These are phyloP conservation scores for Tenthredo notha DNA, from an alignment of 2,888 invertebrate genomes.

Conservation along the genomic window DNA sequence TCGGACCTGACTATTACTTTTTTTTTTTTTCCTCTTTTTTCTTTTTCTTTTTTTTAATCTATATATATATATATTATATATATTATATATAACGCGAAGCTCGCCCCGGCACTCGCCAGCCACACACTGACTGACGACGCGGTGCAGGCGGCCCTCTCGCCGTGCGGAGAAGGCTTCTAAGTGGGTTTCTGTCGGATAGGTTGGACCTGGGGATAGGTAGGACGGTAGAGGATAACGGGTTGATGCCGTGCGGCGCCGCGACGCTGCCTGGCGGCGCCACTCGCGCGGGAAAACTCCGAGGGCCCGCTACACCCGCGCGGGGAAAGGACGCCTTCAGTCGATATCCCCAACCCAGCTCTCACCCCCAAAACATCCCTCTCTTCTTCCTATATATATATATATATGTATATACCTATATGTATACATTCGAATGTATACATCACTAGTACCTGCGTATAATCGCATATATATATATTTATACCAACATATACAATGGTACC, in stretches of 20 bases:
- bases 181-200: slow-evolving; percentile 65
- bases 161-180: slow-evolving; percentile 64
- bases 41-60: background rate
- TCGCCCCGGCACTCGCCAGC: slow-evolving; percentile 50
- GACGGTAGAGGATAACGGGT: slow-evolving; percentile 63
- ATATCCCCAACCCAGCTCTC: slow-evolving; percentile 61
- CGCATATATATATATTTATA: background rate
- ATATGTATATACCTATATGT: background rate
- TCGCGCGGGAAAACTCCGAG: slow-evolving; percentile 64
- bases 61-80: too few species aligned
- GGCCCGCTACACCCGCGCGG: slow-evolving; percentile 59
- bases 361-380: slow-evolving; percentile 29
- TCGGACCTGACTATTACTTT: background rate
- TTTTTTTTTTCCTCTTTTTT: background rate
- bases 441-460: slow-evolving; percentile 12
- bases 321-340: slow-evolving; percentile 64
- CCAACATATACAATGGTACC: background rate
- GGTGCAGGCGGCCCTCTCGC: slow-evolving; percentile 55
- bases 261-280: slow-evolving; percentile 64
- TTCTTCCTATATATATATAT: background rate
- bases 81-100: slow-evolving; percentile 1
- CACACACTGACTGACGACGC: slow-evolving; percentile 60
- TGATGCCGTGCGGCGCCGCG: slow-evolving; percentile 61
- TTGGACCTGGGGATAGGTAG: slow-evolving; percentile 65
- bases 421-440: slow-evolving; percentile 3